Evolutionary conservation across 2,888 invertebrate genomes (phyloP), one percentile per base, ranked within the genome.

Genomic region (Leptinotarsa rubiginosa): DNA sequence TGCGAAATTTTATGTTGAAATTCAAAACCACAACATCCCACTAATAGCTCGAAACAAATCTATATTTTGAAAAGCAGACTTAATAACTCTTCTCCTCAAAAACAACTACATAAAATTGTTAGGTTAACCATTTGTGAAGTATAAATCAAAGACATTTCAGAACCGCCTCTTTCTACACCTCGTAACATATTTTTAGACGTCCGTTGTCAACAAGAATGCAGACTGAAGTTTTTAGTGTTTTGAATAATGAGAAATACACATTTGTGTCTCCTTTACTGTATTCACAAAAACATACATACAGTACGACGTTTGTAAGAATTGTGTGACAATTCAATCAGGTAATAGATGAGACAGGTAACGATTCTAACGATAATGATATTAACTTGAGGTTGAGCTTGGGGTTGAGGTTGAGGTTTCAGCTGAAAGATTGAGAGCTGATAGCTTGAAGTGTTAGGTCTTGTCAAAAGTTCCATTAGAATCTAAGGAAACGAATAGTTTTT

Each of bases 81-180:
- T 5, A 62, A 62, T 62, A 62, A 62, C 31, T 62, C 41, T 62
- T 12, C 31, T 18, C 62, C 31, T 62, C 62, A 62, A 62, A 62
- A 31, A 62, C 41, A 41, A 62, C 25, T 56, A 62, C 25, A 62
- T 41, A 62, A 62, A 41, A 62, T 41, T 62, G 62, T 62, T 62
- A 62, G 25, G 69, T 56, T 69, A 69, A 68, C 73, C 69, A 73
- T 69, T 73, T 73, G 73, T 73, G 69, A 73, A 65, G 65, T 50
- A 73, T 73, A 73, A 73, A 73, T 73, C 73, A 73, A 54, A 69
- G 52, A 69, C 68, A 73, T 64, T 47, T 22, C 22, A 49, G 73
- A 47, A 52, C 69, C 73, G 73, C 73, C 73, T 69, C 65, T 70
- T 70, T 65, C 70, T 31, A 65, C 65, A 69, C 73, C 65, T 41